phyloP scores from a whole-genome alignment of 2,797 vertebrate genomes.

The Propithecus perrieri region DNA sequence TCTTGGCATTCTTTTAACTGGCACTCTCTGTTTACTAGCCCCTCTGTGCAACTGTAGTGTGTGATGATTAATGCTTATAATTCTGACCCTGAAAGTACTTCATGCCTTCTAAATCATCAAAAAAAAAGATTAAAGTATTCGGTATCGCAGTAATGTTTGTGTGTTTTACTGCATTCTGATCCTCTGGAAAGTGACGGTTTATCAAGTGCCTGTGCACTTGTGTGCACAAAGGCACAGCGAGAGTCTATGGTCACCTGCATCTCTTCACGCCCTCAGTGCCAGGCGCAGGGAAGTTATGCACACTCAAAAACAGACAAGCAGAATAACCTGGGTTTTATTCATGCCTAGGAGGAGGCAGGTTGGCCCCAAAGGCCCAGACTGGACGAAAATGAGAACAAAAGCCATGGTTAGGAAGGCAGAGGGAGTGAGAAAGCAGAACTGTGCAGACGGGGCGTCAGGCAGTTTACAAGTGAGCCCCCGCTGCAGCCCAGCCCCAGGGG shows the following conservation, averaged over 20 bases:
- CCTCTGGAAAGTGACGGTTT: conserved; percentile 51
- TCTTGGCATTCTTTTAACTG: conserved; percentile 71
- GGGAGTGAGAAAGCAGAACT: not conserved
- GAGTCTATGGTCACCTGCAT: not conserved
- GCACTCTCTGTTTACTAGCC: conserved; percentile 65
- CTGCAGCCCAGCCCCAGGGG: not conserved
- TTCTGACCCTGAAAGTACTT: conserved; percentile 71
- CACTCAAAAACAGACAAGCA: not conserved
- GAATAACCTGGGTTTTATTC: not conserved
- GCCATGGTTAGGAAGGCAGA: not conserved
- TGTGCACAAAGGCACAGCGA: not conserved
- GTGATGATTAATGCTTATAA: conserved; percentile 70
- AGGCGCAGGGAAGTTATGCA: not conserved
- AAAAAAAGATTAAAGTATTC: conserved; percentile 74
- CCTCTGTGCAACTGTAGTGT: conserved; percentile 10
- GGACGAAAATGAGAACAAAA: not conserved
- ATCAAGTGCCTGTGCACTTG: not conserved
- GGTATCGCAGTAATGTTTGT: conserved; percentile 56
- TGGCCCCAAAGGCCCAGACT: not conserved
- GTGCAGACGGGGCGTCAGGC: not conserved
- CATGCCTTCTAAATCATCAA: conserved; percentile 67
- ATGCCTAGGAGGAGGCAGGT: not conserved
- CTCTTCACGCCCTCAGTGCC: not conserved
- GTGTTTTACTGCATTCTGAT: conserved; percentile 56
- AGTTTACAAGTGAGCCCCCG: fast-evolving